Conservation (phyloP, 2,888 invertebrate genomes). For the Gastrophysa polygoni region DNA sequence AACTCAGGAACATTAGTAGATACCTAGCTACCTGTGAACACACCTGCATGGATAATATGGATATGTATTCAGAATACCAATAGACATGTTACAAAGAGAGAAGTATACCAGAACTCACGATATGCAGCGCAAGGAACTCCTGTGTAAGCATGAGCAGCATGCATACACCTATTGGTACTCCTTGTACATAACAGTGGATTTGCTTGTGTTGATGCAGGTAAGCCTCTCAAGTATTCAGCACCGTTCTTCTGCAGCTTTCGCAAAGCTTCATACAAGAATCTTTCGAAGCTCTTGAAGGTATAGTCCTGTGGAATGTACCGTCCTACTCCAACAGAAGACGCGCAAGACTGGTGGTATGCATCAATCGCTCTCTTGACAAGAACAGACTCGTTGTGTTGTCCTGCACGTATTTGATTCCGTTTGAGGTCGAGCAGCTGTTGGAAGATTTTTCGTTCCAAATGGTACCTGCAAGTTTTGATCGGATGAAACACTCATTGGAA, state of each 20-base stretch:
- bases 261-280: slow-evolving; percentile 86
- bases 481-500: no score
- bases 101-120: slow-evolving; percentile 65
- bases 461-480: slow-evolving; percentile 84
- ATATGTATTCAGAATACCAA: no score
- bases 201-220: slow-evolving; percentile 51
- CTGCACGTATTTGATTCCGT: slow-evolving; percentile 88
- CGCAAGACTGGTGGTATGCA: slow-evolving; percentile 78
- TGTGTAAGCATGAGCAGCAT: slow-evolving; percentile 90
- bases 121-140: slow-evolving; percentile 87
- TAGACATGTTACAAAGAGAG: no score
- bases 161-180: slow-evolving; percentile 87
- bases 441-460: slow-evolving; percentile 89
- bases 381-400: slow-evolving; percentile 85
- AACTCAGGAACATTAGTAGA: no score
- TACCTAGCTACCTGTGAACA: no score
- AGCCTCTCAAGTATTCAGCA: slow-evolving; percentile 64
- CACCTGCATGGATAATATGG: no score
- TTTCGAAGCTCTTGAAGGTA: slow-evolving; percentile 81
- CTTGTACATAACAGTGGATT: slow-evolving; percentile 84
- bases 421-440: slow-evolving; percentile 92
- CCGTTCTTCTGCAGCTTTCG: slow-evolving; percentile 77
- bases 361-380: slow-evolving; percentile 87
- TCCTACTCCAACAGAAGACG: slow-evolving; percentile 68
- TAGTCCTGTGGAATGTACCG: slow-evolving; percentile 70